phyloP scores from a whole-genome alignment of 1,140 invertebrate species.

The Chironomus striatipennis region DNA sequence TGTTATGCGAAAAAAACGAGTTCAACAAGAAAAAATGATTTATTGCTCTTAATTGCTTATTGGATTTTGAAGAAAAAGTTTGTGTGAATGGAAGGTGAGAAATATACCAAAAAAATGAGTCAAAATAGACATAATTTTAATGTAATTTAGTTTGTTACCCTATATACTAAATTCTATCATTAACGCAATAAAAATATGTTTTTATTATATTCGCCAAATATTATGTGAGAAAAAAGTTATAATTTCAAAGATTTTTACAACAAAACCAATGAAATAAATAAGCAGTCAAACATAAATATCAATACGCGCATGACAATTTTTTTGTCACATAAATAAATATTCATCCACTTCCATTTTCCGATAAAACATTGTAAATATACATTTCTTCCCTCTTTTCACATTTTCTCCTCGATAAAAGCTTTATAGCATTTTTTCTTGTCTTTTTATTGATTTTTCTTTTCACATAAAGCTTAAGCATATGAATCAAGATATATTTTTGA shows the following conservation, averaged over 20 bases:
- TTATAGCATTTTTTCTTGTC: neutral
- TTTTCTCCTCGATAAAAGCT: conserved; percentile 19
- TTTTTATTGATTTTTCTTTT: conserved; percentile 1
- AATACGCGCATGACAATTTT: conserved; percentile 17
- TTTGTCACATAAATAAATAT: neutral
- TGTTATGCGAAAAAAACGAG: neutral
- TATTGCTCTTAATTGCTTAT: conserved; percentile 19
- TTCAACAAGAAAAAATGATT: conserved; percentile 19
- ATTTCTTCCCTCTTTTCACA: neutral
- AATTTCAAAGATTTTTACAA: neutral
- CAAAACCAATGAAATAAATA: neutral
- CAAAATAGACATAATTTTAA: too few relatives aligned
- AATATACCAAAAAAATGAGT: too few relatives aligned
- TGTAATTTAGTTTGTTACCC: too few relatives aligned
- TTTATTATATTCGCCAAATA: too few relatives aligned
- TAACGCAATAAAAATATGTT: too few relatives aligned
- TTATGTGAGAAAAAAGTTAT: too few relatives aligned
- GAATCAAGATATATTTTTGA: conserved; percentile 27
- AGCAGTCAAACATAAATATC: too few relatives aligned
- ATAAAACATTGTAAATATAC: neutral
- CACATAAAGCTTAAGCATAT: neutral
- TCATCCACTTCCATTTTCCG: neutral
- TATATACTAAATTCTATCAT: too few relatives aligned
- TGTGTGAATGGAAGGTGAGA: too few relatives aligned
- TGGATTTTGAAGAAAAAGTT: neutral